These are phyloP conservation scores for Sebastes kiyomatsui DNA, from an alignment of 2,797 vertebrate species.

Conservation along the genomic window DNA sequence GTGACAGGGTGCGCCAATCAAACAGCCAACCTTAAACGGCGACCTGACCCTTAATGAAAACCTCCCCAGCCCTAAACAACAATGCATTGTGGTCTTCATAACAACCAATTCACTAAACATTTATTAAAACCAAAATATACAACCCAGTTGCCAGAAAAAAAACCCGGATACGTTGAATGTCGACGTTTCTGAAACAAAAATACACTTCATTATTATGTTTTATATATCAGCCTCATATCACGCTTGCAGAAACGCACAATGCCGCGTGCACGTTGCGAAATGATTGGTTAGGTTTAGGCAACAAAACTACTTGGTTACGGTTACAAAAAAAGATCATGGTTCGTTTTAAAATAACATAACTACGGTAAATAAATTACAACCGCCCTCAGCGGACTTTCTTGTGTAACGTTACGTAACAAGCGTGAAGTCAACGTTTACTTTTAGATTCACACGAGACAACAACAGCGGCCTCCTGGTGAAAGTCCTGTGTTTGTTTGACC, in stretches of 20 bases:
- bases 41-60: not conserved
- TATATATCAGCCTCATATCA: not conserved
- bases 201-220: not conserved
- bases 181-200: not conserved
- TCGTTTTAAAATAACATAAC: too few species aligned
- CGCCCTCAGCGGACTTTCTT: not conserved
- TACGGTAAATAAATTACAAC: not conserved
- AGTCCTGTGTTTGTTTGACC: too few species aligned
- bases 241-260: too few species aligned
- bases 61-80: not conserved
- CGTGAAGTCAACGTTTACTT: not conserved
- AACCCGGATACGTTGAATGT: not conserved
- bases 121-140: not conserved
- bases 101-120: not conserved
- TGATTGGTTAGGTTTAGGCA: not conserved
- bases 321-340: not conserved
- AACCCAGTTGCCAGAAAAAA: not conserved
- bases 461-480: too few species aligned
- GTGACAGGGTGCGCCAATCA: not conserved
- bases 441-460: too few species aligned
- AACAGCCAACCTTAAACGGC: not conserved
- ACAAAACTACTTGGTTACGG: not conserved
- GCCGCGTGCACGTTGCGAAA: not conserved
- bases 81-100: not conserved
- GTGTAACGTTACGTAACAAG: not conserved